Evolutionary conservation across 2,888 invertebrate genomes (phyloP).

Genomic region (Criorhina ranunculi): DNA sequence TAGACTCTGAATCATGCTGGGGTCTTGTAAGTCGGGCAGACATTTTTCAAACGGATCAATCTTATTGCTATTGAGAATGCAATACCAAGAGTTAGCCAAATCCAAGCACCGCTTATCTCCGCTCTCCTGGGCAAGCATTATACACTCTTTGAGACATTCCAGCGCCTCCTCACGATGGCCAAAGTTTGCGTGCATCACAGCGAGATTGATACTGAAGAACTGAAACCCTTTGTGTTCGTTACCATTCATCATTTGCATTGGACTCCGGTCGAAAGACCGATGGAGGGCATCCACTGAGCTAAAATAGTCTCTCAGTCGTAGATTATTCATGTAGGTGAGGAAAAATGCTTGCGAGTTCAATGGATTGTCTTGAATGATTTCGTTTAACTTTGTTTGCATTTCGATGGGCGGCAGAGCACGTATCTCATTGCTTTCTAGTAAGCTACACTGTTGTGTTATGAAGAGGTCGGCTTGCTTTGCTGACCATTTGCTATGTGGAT

Average conservation of each 20-base stretch:
- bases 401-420: constrained; percentile 91
- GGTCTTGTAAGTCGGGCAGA: constrained; percentile 88
- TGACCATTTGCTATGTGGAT: constrained; percentile 90
- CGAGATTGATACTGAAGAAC: constrained; percentile 95
- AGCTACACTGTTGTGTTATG: constrained; percentile 93
- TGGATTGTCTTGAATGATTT: constrained; percentile 84
- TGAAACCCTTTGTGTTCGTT: constrained; percentile 89
- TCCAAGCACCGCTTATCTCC: constrained; percentile 94
- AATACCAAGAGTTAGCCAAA: constrained; percentile 93
- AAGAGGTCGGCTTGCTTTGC: constrained; percentile 95
- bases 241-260: constrained; percentile 90
- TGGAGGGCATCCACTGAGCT: constrained; percentile 82
- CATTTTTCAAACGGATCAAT: constrained; percentile 89
- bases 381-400: constrained; percentile 87
- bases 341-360: constrained; percentile 87
- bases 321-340: constrained; percentile 94
- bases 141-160: constrained; percentile 93
- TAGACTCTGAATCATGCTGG: constrained; percentile 89
- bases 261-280: constrained; percentile 90
- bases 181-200: constrained; percentile 94
- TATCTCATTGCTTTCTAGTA: constrained; percentile 92
- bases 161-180: constrained; percentile 89
- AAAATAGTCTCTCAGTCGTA: constrained; percentile 94
- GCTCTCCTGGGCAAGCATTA: constrained; percentile 94
- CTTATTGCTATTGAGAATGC: constrained; percentile 86